Evolutionary conservation across 2,797 vertebrate genomes (phyloP), one percentile per base, ranked within the genome.

Genomic region (Acipenser ruthenus): DNA sequence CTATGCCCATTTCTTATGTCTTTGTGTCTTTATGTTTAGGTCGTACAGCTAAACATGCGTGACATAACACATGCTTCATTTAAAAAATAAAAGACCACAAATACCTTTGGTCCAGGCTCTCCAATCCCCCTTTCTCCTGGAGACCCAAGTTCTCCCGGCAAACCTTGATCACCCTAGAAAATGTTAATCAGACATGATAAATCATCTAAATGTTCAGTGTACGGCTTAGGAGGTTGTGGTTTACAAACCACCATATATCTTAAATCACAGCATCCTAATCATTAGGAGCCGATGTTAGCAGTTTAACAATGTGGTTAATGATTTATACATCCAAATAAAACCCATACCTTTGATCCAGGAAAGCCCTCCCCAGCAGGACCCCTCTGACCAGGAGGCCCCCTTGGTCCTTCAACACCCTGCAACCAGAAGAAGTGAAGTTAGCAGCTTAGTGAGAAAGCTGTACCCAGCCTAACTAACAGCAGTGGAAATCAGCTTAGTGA

Each of bases 351-450:
- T 23, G 85, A 67, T 79, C 93, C 94, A 69, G 88, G 82, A 67
- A 94, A 74, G 63, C 94, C 93, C 72, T 94, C 91, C 81, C 92
- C 94, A 79, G 82, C 83, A 72, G 83, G 10, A n/a, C 91, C 91
- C 83, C 93, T 93, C 62, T 71, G 76, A 65, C 90, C 90, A 11
- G 89, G 84, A 68, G 90, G 91, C 63, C 93, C 89, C 71, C 88
- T 86, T 53, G 93, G 93, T 69, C 93, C 94, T 68, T 93, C 89
- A 49, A 86, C 72, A 70, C 94, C 93, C 93, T 97, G 67, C 69
- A 63, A 76, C 77, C 64, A 50, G 7, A 76, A 11, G 10, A 52
- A 69, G 48, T 60, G 60, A 48, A 64, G 63, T 71, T 60, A 49
- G 48, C 1, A 61, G 0, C 3, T 37, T 10, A 63, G 9, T 50